Base-by-base conservation (phyloP, 2,113 vertebrate genomes). In the Oncorhynchus kisutch region DNA sequence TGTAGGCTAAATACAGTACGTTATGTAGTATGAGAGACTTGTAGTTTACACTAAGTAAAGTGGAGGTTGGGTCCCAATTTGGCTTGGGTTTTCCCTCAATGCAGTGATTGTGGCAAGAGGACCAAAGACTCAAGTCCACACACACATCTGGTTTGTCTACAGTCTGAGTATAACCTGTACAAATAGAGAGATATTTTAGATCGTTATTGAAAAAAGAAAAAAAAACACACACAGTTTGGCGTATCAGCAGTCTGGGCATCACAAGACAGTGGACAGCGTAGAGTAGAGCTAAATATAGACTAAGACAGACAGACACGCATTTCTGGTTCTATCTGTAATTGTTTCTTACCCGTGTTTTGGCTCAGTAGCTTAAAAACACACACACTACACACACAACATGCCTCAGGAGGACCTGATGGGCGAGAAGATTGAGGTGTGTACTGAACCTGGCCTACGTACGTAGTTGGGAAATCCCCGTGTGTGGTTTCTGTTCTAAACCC, bases 61-160 rank as follows among this genome's bases (percentile, higher is more conserved):
- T 27, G 25, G 24, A 67, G 24, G 81, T 83, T 67, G 78, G 79
- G 8, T 75, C 18, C 54, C 9, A 7, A 31, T 69, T 65, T 74
- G 73, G 81, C 70, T 80, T 84, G 4, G 27, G n/a, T 5, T 49
- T 71, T 64, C 73, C 60, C 73, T 92, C 82, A 92, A 88, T 87
- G 85, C 68, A 2, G 20, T 54, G 81, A 78, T 88, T 92, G 90
- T 91, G 34, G 73, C 13, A 20, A 22, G 51, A 62, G 75, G 70
- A 54, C 66, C 69, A 8, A 8, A 1, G 5, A 66, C 69, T 76
- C 12, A 29, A 67, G 67, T 74, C 7, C 29, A 76, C 66, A 25
- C 62, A 13, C n/a, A n/a, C 39, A 74, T 77, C 71, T 75, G 81
- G 69, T 81, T 79, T 73, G 71, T 79, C 73, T 78, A 79, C 67